phyloP scores from a whole-genome alignment of 92 coral and sea anemone genomes.

The Diadumene lineata region DNA sequence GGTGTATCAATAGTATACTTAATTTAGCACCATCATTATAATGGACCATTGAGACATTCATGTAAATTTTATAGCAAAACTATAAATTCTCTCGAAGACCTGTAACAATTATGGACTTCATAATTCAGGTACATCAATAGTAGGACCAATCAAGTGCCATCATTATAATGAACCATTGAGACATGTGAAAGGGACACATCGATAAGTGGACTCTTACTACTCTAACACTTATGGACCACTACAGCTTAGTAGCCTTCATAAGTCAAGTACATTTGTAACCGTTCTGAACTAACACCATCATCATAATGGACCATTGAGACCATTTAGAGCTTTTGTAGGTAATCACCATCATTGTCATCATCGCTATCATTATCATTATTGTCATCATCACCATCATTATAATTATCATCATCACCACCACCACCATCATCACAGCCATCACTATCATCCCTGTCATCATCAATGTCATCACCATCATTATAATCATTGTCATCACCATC shows the following conservation, averaged over 20 bases:
- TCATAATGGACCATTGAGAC: constrained; percentile 1
- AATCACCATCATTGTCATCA: not conserved
- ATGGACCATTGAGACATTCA: constrained; percentile 5
- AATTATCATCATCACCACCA: not conserved
- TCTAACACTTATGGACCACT: no score
- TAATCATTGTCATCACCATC: not conserved
- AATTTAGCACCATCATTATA: not conserved
- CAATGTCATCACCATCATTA: not conserved
- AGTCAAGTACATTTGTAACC: no score
- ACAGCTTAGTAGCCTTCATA: no score
- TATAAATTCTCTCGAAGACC: no score
- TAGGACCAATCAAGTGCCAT: no score
- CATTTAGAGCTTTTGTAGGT: no score
- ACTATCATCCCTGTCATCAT: not conserved
- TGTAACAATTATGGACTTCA: no score
- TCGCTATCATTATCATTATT: not conserved
- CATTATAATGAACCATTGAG: no score
- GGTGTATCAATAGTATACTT: not conserved
- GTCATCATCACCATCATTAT: not conserved
- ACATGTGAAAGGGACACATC: no score
- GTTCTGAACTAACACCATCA: not conserved
- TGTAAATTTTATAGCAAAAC: no score
- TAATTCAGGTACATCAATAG: no score
- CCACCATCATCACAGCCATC: not conserved
- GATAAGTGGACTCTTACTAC: no score